These are phyloP conservation scores for Rutpela maculata DNA, from an alignment of 2,888 invertebrate genomes.

Conservation along the genomic window DNA sequence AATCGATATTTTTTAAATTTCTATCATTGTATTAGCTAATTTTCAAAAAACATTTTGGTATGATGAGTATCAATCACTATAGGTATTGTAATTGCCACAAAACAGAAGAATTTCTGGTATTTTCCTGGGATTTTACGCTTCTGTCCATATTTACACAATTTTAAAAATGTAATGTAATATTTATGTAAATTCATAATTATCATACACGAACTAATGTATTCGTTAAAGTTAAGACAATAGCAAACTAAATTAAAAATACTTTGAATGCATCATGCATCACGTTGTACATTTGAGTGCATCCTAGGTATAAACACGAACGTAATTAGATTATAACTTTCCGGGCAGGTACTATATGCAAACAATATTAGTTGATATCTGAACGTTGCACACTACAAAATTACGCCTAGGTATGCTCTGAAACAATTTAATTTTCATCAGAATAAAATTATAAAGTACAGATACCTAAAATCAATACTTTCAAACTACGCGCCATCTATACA, in stretches of 20 bases:
- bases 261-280: conserved; percentile 25
- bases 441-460: background rate
- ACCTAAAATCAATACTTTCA: conserved; percentile 40
- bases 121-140: no score
- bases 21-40: no score
- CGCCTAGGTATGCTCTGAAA: conserved; percentile 32
- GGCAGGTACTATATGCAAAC: conserved; percentile 21
- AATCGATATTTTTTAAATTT: no score
- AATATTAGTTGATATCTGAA: conserved; percentile 31
- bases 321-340: conserved; percentile 40
- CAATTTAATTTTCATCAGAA: conserved; percentile 16
- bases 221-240: conserved; percentile 1
- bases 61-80: no score
- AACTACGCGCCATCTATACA: conserved; percentile 35
- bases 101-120: no score
- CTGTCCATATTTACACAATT: no score
- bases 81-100: no score
- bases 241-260: conserved; percentile 40
- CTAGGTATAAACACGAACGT: conserved; percentile 34
- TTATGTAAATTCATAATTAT: conserved; percentile 3
- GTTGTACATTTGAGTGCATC: conserved; percentile 32
- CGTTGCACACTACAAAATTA: conserved; percentile 24
- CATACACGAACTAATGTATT: background rate
- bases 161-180: background rate
- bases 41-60: no score